phyloP scores from a whole-genome alignment of 2,888 invertebrate species.

The Acanthopleura granulata region DNA sequence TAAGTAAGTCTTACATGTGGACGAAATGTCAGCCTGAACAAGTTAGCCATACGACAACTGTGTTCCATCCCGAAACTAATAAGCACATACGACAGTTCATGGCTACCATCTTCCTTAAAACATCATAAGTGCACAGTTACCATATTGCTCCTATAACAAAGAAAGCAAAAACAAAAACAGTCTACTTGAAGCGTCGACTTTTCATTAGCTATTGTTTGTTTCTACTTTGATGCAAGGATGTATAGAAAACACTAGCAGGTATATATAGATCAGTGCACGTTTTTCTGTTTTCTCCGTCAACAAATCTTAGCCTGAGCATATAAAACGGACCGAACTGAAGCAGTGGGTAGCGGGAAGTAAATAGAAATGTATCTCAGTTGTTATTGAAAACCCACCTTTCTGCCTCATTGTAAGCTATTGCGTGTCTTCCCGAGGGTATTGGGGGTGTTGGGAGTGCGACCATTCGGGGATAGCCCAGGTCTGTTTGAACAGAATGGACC shows the following conservation, averaged over 20 bases:
- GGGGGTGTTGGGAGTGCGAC: no score
- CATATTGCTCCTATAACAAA: no score
- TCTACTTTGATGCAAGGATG: not conserved
- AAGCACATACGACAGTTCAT: no score
- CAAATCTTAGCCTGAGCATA: not conserved
- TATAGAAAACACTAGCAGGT: not conserved
- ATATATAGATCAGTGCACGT: not conserved
- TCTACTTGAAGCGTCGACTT: not conserved
- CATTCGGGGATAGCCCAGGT: no score
- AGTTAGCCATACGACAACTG: no score
- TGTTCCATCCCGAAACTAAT: no score
- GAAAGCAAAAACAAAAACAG: conserved; percentile 1
- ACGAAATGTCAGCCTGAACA: no score
- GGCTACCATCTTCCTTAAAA: no score
- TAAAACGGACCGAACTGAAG: not conserved
- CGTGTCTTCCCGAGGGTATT: not conserved
- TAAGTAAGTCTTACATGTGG: no score
- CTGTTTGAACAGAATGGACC: no score
- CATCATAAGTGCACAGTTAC: no score
- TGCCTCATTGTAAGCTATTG: not conserved
- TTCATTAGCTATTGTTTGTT: not conserved
- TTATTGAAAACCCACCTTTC: not conserved
- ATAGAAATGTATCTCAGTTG: not conserved
- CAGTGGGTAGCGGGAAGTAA: not conserved
- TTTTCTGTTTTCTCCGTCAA: conserved; percentile 3